Conservation (phyloP, 2,113 vertebrate genomes). For the Blennius ocellaris region DNA sequence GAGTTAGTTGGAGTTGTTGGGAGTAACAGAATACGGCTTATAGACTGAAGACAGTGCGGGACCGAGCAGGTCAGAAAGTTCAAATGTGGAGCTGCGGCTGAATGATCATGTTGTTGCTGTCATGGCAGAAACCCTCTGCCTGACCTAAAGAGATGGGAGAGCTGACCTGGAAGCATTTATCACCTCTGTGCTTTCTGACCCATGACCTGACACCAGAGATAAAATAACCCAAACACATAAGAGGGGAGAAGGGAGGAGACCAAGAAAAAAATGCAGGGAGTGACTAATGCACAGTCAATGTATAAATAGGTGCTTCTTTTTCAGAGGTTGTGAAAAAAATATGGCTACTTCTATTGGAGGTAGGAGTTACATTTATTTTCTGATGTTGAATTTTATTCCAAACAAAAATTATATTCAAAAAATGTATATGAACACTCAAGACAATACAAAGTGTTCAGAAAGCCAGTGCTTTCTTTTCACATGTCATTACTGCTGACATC, state of each 20-base stretch:
- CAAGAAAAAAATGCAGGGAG: not conserved
- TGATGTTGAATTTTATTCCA: too few species aligned
- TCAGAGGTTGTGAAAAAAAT: too few species aligned
- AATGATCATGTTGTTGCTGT: constrained; percentile 73
- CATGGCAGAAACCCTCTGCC: constrained; percentile 57
- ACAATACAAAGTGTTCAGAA: too few species aligned
- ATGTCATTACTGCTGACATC: too few species aligned
- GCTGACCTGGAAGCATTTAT: constrained; percentile 79
- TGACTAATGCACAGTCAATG: not conserved
- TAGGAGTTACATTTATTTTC: too few species aligned
- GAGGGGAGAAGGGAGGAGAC: not conserved
- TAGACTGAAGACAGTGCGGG: constrained; percentile 26
- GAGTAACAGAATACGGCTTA: constrained; percentile 22
- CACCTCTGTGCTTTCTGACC: constrained; percentile 68
- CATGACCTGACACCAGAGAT: constrained; percentile 46
- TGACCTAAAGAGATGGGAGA: constrained; percentile 66
- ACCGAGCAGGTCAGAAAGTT: constrained; percentile 41
- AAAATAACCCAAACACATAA: constrained; percentile 17
- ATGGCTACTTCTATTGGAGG: too few species aligned
- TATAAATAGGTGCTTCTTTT: too few species aligned
- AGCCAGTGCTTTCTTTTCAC: too few species aligned
- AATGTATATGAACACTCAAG: too few species aligned
- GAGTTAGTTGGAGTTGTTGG: constrained; percentile 1
- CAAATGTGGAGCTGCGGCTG: constrained; percentile 50
- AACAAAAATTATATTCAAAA: too few species aligned